Evolutionary conservation across 2,113 vertebrate genomes (phyloP).

Genomic region (Thinocorus orbignyianus): DNA sequence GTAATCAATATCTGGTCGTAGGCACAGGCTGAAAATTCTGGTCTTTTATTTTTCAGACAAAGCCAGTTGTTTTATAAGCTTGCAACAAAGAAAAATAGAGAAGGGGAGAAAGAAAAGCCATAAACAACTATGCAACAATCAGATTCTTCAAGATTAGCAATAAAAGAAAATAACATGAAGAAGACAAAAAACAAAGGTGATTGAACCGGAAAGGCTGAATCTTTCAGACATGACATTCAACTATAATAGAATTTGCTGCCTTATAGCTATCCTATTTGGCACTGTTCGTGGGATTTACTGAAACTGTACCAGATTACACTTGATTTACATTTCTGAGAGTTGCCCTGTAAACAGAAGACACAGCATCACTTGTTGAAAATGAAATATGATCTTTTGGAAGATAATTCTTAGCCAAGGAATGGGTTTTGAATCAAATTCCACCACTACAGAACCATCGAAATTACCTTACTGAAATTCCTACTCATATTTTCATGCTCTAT

Average conservation of each 20-base stretch:
- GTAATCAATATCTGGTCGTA: background rate
- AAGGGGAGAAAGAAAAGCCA: background rate
- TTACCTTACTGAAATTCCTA: background rate
- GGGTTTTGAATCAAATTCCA: background rate
- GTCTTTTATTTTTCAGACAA: background rate
- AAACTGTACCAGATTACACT: background rate
- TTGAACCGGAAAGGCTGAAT: background rate
- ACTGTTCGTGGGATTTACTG: background rate
- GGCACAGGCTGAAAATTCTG: background rate
- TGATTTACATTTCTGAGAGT: background rate
- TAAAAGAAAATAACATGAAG: background rate
- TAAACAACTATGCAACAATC: background rate
- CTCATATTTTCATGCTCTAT: background rate
- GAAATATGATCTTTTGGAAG: background rate
- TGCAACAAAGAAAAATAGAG: background rate
- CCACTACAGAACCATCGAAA: background rate
- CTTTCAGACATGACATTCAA: background rate
- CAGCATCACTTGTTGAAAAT: background rate
- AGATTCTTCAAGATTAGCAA: background rate
- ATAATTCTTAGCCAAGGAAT: background rate
- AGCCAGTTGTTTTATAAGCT: background rate
- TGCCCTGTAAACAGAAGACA: background rate
- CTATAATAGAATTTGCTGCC: background rate
- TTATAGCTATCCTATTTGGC: background rate
- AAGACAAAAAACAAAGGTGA: background rate